Base-by-base conservation (phyloP, 2,797 vertebrate species). In the Rhinogobio ventralis region DNA sequence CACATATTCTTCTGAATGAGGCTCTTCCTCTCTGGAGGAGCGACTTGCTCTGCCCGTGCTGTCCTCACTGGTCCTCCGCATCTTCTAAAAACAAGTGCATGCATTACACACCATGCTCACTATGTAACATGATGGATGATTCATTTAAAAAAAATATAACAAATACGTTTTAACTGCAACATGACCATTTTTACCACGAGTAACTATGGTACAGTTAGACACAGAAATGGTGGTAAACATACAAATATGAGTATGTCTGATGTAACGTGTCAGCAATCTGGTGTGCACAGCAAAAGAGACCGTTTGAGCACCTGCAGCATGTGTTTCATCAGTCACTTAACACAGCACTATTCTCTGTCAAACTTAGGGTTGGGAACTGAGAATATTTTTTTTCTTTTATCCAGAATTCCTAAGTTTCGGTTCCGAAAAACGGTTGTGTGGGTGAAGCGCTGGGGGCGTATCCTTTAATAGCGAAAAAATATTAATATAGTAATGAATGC, bases 1-100 rank as follows among this genome's bases (percentile, higher is more conserved):
- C 83, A 92, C 96, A 85, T 97, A 98, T 0, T 97, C 97, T n/a
- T 97, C 97, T 81, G 97, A 98, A 87, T 96, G 96, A 88, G 94
- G 95, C 45, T 96, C 96, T 33, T 96, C 96, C 81, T 96, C 96
- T 86, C 96, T 97, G 77, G 96, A 97, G 74, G 96, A 94, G 75
- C 96, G 97, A 89, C 96, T 98, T 83, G 93, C 92, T 73, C 94
- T 92, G 90, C 87, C 83, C 51, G 25, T 87, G 69, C 92, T 96
- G 28, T 96, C 96, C 83, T 95, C 93, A 68, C 95, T 96, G 39
- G 87, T 86, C 30, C 87, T 93, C 0, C 92, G 85, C 60, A 92
- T 60, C 79, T 95, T 95, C 94, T 94, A 71, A 69, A 78, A 72
- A 88, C 46, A 86, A n/a, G 25, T 0, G 25, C 15, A 25, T 66